These are phyloP conservation scores for Drosophila sturtevanti DNA, from an alignment of 1,140 invertebrate genomes.

Conservation along the genomic window DNA sequence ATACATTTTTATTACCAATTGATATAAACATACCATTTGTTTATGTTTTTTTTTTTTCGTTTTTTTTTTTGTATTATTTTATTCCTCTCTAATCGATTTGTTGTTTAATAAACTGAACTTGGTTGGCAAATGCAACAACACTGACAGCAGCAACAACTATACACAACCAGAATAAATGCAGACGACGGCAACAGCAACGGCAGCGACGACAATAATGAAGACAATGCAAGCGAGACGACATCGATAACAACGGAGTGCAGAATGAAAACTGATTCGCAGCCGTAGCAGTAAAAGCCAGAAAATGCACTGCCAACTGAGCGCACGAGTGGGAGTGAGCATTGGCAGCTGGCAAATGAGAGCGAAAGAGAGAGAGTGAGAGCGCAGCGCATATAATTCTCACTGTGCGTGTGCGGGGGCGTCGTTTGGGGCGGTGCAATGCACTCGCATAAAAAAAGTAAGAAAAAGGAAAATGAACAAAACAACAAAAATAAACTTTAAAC, in stretches of 20 bases:
- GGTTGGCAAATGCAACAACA: conserved; percentile 24
- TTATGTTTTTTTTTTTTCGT: conserved; percentile 48
- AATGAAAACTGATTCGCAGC: conserved; percentile 50
- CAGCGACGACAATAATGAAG: conserved; percentile 20
- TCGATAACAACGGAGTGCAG: conserved; percentile 72
- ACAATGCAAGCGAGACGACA: conserved; percentile 53
- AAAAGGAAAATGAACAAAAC: conserved; percentile 25
- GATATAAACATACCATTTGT: conserved; percentile 62
- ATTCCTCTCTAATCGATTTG: conserved; percentile 41
- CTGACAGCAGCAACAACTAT: conserved; percentile 19
- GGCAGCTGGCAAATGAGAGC: conserved; percentile 14
- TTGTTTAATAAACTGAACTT: conserved; percentile 30
- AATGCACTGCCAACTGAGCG: conserved; percentile 28
- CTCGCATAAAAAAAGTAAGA: conserved; percentile 46
- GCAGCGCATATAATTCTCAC: conserved; percentile 5
- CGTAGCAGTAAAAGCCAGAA: conserved; percentile 9
- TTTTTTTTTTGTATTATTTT: conserved; percentile 22
- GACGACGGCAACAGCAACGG: conserved; percentile 32
- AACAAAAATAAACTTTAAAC: conserved; percentile 41
- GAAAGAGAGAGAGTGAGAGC: conserved; percentile 4
- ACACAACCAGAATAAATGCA: conserved; percentile 63
- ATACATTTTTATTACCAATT: conserved; percentile 1
- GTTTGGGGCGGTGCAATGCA: conserved; percentile 64
- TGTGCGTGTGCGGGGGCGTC: conserved; percentile 48
- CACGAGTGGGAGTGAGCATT: conserved; percentile 17